Evolutionary conservation across 2,888 invertebrate genomes (phyloP).

Genomic region (Trissonchulus latispiculum): DNA sequence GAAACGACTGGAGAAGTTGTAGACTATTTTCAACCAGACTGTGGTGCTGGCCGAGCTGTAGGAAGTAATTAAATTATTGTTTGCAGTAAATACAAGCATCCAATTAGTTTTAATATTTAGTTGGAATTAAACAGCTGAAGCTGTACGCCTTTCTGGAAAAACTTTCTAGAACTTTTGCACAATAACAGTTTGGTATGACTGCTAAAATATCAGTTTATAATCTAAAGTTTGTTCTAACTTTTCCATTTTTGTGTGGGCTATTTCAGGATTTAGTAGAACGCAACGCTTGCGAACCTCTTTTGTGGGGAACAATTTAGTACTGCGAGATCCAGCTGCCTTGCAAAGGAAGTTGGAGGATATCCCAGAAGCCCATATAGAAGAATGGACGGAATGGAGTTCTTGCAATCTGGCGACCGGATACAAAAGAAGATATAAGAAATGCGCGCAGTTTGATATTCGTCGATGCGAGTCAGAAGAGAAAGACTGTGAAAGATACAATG

Average conservation of each 20-base stretch:
- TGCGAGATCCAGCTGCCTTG: neutral
- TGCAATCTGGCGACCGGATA: neutral
- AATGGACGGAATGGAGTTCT: constrained; percentile 12
- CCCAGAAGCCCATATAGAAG: neutral
- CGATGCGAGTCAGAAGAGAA: neutral
- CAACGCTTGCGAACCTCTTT: neutral
- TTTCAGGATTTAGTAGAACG: neutral
- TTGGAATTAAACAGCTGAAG: no score
- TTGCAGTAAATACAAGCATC: no score
- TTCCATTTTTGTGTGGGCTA: no score
- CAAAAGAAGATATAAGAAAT: neutral
- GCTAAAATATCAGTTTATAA: no score
- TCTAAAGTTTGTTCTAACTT: no score
- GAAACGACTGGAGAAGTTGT: constrained; percentile 9
- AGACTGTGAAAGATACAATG: neutral
- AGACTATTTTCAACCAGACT: constrained; percentile 17
- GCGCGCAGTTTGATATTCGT: neutral
- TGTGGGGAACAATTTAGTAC: neutral
- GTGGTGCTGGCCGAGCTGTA: constrained; percentile 1
- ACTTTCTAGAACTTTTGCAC: no score
- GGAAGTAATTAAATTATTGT: no score
- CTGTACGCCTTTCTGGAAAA: no score
- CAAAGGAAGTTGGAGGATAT: neutral
- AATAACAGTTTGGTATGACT: no score
- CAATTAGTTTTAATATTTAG: no score